Evolutionary conservation across 2,797 vertebrate species (phyloP).

Genomic region (Tarsius wallacei): DNA sequence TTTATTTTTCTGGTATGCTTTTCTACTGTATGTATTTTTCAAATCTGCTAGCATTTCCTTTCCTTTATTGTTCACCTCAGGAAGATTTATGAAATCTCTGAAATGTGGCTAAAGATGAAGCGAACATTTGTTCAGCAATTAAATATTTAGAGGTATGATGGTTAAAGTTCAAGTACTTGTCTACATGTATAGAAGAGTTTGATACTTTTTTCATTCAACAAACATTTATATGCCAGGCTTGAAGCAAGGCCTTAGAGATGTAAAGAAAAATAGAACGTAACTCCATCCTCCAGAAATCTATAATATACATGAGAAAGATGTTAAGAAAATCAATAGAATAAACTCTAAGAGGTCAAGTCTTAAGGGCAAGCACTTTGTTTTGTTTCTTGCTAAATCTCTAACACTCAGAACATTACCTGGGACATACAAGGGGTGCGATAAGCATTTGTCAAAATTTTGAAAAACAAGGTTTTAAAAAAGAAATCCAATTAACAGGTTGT

Average conservation of each 20-base stretch:
- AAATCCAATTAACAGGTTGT: background rate
- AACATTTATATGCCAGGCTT: background rate
- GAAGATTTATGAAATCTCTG: conserved; percentile 40
- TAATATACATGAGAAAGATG: background rate
- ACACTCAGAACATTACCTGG: background rate
- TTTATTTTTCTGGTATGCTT: background rate
- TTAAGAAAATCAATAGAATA: background rate
- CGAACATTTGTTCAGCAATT: conserved; percentile 10
- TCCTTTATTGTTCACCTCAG: background rate
- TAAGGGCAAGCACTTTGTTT: background rate
- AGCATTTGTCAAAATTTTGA: background rate
- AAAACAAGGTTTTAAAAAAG: background rate
- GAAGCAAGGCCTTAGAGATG: background rate
- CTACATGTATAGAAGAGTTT: background rate
- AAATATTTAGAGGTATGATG: conserved; percentile 36
- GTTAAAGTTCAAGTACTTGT: conserved; percentile 21
- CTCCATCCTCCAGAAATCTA: background rate
- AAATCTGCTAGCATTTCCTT: background rate
- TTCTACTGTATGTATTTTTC: background rate
- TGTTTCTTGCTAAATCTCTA: background rate
- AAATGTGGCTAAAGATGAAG: background rate
- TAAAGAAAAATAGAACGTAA: background rate
- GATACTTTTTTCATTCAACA: background rate
- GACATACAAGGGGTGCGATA: background rate
- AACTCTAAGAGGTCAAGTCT: background rate